Evolutionary conservation across 2,797 vertebrate genomes (phyloP).

Genomic region (Pitangus sulphuratus): DNA sequence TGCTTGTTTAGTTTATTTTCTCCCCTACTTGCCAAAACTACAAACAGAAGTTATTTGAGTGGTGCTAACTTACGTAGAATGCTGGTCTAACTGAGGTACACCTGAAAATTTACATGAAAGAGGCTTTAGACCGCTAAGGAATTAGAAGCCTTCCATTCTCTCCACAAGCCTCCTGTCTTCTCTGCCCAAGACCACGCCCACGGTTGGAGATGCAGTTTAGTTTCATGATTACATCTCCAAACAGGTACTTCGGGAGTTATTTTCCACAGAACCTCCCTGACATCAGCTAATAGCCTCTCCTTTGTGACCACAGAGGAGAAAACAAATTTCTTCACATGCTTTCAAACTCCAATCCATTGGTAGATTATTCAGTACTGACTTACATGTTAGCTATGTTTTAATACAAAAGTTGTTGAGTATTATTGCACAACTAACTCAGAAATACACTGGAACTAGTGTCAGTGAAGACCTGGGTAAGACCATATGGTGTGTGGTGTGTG

Average conservation of each 20-base stretch:
- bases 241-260: not conserved
- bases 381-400: not conserved
- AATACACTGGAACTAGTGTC: not conserved
- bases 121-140: not conserved
- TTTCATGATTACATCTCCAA: not conserved
- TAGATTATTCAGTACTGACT: not conserved
- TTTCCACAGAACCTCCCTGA: not conserved
- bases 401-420: not conserved
- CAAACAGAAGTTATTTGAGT: not conserved
- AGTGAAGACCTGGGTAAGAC: not conserved
- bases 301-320: not conserved
- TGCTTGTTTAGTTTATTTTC: not conserved
- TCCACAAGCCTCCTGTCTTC: not conserved
- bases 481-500: not conserved
- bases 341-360: not conserved
- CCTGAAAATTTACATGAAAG: not conserved
- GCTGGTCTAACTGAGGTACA: not conserved
- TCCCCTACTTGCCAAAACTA: not conserved
- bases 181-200: not conserved
- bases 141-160: not conserved
- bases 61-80: not conserved
- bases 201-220: not conserved
- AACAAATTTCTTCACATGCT: not conserved
- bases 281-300: not conserved
- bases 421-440: not conserved